Percentiles rank a stretch among this genome's conserved stretches.
phyloP scores from a whole-genome alignment of 1,140 invertebrate genomes.

The Diplogasteroides magnus region DNA sequence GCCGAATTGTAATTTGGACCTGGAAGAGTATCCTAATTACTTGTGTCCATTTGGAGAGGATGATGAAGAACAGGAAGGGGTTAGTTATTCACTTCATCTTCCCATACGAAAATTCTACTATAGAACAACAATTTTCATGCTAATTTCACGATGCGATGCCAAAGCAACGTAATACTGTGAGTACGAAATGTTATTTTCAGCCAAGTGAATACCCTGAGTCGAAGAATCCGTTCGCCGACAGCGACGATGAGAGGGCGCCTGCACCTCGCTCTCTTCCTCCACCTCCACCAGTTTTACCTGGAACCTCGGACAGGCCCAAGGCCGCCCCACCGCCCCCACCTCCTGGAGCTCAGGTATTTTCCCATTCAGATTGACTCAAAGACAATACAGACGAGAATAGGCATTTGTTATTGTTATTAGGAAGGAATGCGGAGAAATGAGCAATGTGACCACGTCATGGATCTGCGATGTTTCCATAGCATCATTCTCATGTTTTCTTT shows the following conservation, averaged over 20 bases:
- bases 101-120: too few species aligned
- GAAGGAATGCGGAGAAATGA: too few species aligned
- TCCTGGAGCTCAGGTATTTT: not conserved
- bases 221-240: conserved; percentile 16
- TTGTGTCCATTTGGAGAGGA: conserved; percentile 10
- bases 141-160: too few species aligned
- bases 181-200: not conserved
- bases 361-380: not conserved
- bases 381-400: too few species aligned
- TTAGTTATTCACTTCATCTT: too few species aligned
- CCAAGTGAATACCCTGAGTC: not conserved
- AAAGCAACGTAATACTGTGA: not conserved
- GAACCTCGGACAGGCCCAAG: conserved; percentile 11
- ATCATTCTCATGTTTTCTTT: too few species aligned
- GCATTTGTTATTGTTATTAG: too few species aligned
- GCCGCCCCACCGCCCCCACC: conserved; percentile 4
- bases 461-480: too few species aligned
- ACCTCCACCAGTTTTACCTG: conserved; percentile 1
- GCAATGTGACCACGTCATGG: too few species aligned
- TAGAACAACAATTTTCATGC: too few species aligned
- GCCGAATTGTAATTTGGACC: too few species aligned
- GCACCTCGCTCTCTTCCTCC: conserved; percentile 8
- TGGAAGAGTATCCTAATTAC: not conserved
- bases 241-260: conserved; percentile 7
- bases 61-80: not conserved